These are phyloP conservation scores for Arctocebus calabarensis DNA, from an alignment of 2,797 vertebrate species.

Conservation along the genomic window DNA sequence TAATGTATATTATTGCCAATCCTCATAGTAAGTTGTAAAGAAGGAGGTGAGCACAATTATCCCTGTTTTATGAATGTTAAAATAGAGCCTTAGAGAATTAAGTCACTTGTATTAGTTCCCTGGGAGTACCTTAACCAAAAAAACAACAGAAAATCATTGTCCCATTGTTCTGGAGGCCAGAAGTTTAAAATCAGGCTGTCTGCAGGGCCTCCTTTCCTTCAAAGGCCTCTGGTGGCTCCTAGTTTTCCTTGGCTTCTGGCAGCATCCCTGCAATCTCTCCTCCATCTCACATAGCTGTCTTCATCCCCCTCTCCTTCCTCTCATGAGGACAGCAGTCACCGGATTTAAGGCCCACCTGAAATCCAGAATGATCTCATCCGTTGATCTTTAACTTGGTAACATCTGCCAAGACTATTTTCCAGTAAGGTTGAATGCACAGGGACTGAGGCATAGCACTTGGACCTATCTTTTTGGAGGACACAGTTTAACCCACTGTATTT, in stretches of 20 bases:
- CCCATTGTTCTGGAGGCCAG: background rate
- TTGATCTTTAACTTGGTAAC: background rate
- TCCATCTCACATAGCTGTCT: rapidly evolving
- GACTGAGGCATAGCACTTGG: background rate
- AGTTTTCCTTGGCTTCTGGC: background rate
- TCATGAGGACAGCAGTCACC: background rate
- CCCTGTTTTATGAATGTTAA: background rate
- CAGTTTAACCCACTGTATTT: background rate
- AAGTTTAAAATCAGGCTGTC: background rate
- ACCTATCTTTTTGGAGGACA: background rate
- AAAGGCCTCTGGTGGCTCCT: background rate
- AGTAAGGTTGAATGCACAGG: background rate
- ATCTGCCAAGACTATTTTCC: background rate
- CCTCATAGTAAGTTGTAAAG: background rate
- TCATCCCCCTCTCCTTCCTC: background rate
- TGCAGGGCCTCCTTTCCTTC: background rate
- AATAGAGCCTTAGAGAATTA: background rate
- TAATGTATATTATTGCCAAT: background rate
- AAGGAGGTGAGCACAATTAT: background rate
- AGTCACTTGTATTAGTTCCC: background rate
- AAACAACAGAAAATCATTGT: background rate
- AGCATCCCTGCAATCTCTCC: background rate
- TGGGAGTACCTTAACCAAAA: background rate
- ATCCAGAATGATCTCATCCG: background rate
- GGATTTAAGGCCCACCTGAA: background rate